Evolutionary conservation across 2,888 invertebrate species (phyloP).

Genomic region (Ptychoptera contaminata): DNA sequence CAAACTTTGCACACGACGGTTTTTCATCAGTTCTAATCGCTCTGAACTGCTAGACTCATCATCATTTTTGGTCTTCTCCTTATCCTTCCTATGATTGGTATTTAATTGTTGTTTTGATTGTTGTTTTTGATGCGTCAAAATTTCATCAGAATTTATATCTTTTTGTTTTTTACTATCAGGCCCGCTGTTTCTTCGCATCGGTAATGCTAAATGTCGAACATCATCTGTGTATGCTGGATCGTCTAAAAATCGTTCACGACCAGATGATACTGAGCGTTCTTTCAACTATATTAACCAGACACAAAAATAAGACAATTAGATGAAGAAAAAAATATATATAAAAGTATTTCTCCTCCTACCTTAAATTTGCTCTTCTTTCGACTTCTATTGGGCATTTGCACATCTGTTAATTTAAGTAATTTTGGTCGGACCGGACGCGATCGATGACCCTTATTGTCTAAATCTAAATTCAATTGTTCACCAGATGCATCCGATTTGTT

Average conservation of each 20-base stretch:
- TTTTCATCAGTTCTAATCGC: constrained; percentile 16
- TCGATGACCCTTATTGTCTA: constrained; percentile 23
- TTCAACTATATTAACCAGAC: constrained; percentile 19
- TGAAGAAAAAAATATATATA: too few species aligned
- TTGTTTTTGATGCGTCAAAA: background rate
- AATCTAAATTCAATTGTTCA: background rate
- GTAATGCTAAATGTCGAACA: constrained; percentile 29
- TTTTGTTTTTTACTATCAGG: constrained; percentile 11
- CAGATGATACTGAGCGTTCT: constrained; percentile 25
- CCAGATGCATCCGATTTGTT: too few species aligned
- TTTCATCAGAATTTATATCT: too few species aligned
- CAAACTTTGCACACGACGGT: constrained; percentile 23
- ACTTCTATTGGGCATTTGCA: constrained; percentile 26
- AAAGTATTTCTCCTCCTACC: constrained; percentile 13
- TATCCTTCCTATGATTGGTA: background rate
- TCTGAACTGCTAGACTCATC: constrained; percentile 24
- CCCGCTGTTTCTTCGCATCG: constrained; percentile 22
- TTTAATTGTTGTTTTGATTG: background rate
- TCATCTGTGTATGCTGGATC: constrained; percentile 32
- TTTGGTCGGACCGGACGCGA: constrained; percentile 25
- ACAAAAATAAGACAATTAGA: background rate
- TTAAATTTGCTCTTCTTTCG: constrained; percentile 30
- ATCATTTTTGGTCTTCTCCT: background rate
- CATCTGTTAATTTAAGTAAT: constrained; percentile 26
- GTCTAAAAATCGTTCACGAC: constrained; percentile 29